Evolutionary conservation across 1,140 invertebrate species (phyloP).

Genomic region (Diabrotica virgifera): DNA sequence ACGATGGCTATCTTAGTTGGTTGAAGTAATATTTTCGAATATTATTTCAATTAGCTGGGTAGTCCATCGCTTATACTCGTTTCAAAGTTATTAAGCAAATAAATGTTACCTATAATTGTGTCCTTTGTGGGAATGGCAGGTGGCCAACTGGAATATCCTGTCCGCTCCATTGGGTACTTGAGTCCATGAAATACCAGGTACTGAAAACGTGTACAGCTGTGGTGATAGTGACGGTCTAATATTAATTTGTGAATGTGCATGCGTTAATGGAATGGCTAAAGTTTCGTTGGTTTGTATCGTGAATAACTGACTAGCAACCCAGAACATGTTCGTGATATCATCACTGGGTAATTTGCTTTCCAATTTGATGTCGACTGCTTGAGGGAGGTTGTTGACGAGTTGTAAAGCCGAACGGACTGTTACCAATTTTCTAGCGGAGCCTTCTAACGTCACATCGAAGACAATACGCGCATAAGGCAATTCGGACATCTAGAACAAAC

Average conservation of each 20-base stretch:
- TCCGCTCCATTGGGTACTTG: conserved; percentile 59
- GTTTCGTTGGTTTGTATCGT: conserved; percentile 43
- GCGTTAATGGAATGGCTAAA: conserved; percentile 64
- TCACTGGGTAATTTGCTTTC: conserved; percentile 51
- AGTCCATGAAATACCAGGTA: conserved; percentile 63
- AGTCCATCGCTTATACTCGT: too few relatives aligned
- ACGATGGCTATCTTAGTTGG: too few relatives aligned
- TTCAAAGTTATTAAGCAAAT: conserved; percentile 17
- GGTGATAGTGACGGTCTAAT: conserved; percentile 45
- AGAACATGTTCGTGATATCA: conserved; percentile 25
- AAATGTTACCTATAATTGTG: conserved; percentile 45
- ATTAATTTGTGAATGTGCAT: conserved; percentile 60
- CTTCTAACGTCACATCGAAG: conserved; percentile 85
- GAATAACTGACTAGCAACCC: conserved; percentile 36
- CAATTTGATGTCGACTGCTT: conserved; percentile 68
- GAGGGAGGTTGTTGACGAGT: conserved; percentile 73
- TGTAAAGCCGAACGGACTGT: conserved; percentile 88
- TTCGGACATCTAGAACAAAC: conserved; percentile 27
- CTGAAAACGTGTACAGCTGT: conserved; percentile 58
- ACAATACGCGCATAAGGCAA: conserved; percentile 65
- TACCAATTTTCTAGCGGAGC: conserved; percentile 91
- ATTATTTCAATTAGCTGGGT: too few relatives aligned
- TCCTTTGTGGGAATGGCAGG: conserved; percentile 50
- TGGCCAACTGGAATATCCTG: conserved; percentile 52
- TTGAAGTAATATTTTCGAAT: too few relatives aligned